Evolutionary conservation across 2,113 vertebrate species (phyloP).

Genomic region (Polyodon spathula): DNA sequence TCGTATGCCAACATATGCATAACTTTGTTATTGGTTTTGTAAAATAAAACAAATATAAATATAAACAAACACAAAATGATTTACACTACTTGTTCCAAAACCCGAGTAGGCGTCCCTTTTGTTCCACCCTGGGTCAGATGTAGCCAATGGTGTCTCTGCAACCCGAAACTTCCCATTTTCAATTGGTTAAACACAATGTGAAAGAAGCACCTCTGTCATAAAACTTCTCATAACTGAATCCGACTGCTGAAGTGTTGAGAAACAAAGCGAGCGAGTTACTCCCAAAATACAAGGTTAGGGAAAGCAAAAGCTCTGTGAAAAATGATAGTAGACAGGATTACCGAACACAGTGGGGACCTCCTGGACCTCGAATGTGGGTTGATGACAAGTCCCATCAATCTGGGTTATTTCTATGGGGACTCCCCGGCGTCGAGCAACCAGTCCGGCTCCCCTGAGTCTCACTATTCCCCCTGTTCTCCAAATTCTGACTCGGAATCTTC

Average conservation of each 20-base stretch:
- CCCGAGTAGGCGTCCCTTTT: not conserved
- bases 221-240: too few species aligned
- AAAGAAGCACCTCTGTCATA: too few species aligned
- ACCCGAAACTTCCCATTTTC: not conserved
- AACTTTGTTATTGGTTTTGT: too few species aligned
- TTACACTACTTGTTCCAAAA: too few species aligned
- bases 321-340: slow-evolving; percentile 64
- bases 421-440: slow-evolving; percentile 26
- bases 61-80: too few species aligned
- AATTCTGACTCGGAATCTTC: slow-evolving; percentile 11
- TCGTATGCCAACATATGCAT: too few species aligned
- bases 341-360: slow-evolving; percentile 37
- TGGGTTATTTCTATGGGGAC: slow-evolving; percentile 54
- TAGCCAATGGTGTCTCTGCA: slow-evolving; percentile 1
- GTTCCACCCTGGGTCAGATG: not conserved
- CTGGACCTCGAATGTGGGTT: slow-evolving; percentile 42
- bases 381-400: slow-evolving; percentile 48
- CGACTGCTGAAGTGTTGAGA: too few species aligned
- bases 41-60: too few species aligned
- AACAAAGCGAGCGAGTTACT: too few species aligned
- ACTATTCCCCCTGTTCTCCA: slow-evolving; percentile 11
- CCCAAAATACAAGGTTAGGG: not conserved
- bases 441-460: slow-evolving; percentile 27
- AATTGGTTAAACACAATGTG: not conserved
- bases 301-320: not conserved